These are phyloP conservation scores for Ardeotis arabs DNA, from an alignment of 2,113 vertebrate genomes.

Conservation along the genomic window DNA sequence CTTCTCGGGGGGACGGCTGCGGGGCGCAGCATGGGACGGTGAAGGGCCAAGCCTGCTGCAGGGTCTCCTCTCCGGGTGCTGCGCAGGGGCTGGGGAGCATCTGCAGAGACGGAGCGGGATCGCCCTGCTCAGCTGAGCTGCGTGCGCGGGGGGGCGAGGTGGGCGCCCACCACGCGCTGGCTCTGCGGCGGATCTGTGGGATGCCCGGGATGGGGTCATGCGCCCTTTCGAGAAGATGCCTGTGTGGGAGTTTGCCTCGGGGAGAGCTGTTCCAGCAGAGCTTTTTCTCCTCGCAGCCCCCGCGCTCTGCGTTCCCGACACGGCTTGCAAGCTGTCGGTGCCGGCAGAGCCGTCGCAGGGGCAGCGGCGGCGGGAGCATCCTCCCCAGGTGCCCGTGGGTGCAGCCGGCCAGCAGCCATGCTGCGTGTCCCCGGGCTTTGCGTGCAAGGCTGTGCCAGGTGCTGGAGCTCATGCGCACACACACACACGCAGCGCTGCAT, in stretches of 20 bases:
- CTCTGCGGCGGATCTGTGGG: background rate
- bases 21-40: background rate
- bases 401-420: background rate
- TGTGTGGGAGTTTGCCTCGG: background rate
- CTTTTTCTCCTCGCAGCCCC: background rate
- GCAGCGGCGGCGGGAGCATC: rapidly evolving
- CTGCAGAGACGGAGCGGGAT: background rate
- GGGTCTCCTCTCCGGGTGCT: background rate
- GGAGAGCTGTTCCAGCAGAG: background rate
- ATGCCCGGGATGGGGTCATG: background rate
- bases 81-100: background rate
- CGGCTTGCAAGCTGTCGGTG: background rate
- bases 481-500: background rate
- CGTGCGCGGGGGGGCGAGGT: rapidly evolving
- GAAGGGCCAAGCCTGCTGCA: background rate
- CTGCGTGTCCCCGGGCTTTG: background rate
- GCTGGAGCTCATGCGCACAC: background rate
- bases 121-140: background rate
- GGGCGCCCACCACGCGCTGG: background rate
- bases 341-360: rapidly evolving
- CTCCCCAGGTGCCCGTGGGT: background rate
- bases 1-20: background rate
- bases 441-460: background rate
- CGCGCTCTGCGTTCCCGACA: background rate
- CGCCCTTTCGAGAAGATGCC: background rate